Percentiles rank a stretch among this genome's conserved stretches.
These are phyloP conservation scores for Neotoma lepida DNA, from an alignment of 2,113 vertebrate species.

Conservation along the genomic window DNA sequence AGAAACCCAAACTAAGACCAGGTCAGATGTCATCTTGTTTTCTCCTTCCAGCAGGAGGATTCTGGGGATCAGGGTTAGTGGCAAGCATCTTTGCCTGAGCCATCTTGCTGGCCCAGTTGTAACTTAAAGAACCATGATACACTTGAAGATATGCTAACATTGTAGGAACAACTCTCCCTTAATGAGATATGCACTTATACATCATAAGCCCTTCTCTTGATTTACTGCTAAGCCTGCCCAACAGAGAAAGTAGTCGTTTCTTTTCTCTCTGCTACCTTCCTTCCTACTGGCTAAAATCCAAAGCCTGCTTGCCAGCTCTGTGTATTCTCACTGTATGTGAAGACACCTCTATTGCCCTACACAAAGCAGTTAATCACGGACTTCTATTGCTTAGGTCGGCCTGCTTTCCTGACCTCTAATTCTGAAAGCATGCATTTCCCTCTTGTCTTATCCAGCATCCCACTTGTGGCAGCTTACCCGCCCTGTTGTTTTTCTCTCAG, in stretches of 20 bases:
- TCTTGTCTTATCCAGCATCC: background rate
- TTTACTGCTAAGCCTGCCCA: background rate
- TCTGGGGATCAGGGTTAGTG: no score
- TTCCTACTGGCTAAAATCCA: no score
- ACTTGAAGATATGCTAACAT: background rate
- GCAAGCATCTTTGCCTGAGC: no score
- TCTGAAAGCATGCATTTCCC: background rate
- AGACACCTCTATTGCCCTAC: background rate
- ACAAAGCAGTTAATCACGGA: background rate
- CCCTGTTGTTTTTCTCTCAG: background rate
- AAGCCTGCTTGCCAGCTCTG: background rate
- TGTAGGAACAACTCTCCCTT: background rate
- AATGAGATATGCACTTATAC: no score
- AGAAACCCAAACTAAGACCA: no score
- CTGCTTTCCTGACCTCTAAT: background rate
- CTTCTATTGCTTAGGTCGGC: background rate
- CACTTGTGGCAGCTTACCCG: background rate
- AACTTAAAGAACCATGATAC: background rate
- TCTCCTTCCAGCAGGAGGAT: no score
- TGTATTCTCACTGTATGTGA: background rate
- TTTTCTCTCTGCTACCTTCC: background rate
- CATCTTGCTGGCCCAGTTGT: no score
- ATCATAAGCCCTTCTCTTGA: background rate
- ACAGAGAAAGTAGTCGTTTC: background rate
- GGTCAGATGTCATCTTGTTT: no score